A percentile compares a stretch with the other conserved stretches of the same genome.
Evolutionary conservation across 1,140 invertebrate species (phyloP).

Genomic region (Dendroctonus ponderosae): DNA sequence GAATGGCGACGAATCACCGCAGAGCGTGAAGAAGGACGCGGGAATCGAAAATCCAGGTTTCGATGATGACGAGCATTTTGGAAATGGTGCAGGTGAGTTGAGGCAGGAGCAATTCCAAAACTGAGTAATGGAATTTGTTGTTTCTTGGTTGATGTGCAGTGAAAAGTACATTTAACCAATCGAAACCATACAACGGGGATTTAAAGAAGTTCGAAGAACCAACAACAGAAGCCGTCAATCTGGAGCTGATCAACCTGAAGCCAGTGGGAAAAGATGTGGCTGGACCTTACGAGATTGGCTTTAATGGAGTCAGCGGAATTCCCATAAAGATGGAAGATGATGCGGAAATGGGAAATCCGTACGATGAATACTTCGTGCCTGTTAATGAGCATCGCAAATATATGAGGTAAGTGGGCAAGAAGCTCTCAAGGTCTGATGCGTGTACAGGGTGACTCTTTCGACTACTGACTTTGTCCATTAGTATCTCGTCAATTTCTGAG

Average conservation of each 20-base stretch:
- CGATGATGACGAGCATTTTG: constrained; percentile 34
- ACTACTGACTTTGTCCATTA: too few species aligned
- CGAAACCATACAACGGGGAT: constrained; percentile 45
- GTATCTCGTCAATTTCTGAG: too few species aligned
- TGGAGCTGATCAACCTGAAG: constrained; percentile 76
- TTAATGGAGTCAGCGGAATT: constrained; percentile 48
- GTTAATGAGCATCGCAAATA: constrained; percentile 81
- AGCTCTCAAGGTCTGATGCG: too few species aligned
- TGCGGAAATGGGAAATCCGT: constrained; percentile 70
- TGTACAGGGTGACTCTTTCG: too few species aligned
- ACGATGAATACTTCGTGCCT: constrained; percentile 81
- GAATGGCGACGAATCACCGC: constrained; percentile 38
- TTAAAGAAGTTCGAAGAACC: constrained; percentile 36
- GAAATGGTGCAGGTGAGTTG: constrained; percentile 26
- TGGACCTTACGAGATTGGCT: constrained; percentile 47
- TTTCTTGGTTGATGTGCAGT: constrained; percentile 13
- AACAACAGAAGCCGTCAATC: constrained; percentile 69
- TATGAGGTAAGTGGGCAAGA: constrained; percentile 64
- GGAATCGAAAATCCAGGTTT: constrained; percentile 44
- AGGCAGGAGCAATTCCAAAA: neutral
- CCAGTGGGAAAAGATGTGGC: constrained; percentile 56
- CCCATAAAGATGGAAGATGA: constrained; percentile 68
- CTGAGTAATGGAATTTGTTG: neutral
- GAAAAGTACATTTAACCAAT: constrained; percentile 43
- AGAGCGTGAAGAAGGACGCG: constrained; percentile 32